These are phyloP conservation scores for Phylloscopus trochilus DNA, from an alignment of 2,113 vertebrate genomes.

Conservation along the genomic window DNA sequence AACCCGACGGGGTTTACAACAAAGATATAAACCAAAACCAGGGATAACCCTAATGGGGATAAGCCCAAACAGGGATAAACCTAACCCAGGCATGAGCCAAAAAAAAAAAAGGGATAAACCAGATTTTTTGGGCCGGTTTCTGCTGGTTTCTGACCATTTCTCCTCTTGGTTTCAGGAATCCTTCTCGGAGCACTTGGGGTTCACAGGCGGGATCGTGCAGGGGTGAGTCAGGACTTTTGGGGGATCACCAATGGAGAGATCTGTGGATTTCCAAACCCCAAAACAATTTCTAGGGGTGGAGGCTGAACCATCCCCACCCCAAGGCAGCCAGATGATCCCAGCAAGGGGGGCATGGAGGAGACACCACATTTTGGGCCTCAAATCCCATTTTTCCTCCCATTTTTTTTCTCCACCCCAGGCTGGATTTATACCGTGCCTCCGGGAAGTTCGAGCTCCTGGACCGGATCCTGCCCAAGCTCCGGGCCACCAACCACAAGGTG, in stretches of 20 bases:
- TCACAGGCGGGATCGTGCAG: slow-evolving; percentile 88
- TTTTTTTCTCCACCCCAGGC: slow-evolving; percentile 50
- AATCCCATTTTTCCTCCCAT: rapidly evolving
- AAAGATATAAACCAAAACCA: too few species aligned
- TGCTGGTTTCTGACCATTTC: neutral
- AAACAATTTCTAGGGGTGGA: rapidly evolving
- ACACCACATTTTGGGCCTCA: rapidly evolving
- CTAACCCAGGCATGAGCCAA: too few species aligned
- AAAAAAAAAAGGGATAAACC: neutral
- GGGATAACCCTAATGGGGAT: too few species aligned
- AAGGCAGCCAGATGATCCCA: neutral
- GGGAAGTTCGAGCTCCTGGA: slow-evolving; percentile 98
- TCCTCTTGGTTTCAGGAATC: slow-evolving; percentile 80
- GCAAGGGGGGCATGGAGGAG: too few species aligned
- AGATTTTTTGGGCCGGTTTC: neutral
- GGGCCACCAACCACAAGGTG: slow-evolving; percentile 94
- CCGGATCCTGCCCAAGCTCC: slow-evolving; percentile 91
- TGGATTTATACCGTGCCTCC: slow-evolving; percentile 91
- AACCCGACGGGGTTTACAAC: too few species aligned
- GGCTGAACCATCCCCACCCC: neutral
- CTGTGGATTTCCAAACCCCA: too few species aligned
- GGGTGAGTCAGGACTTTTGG: slow-evolving; percentile 71
- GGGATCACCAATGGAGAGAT: neutral
- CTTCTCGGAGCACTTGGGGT: slow-evolving; percentile 94
- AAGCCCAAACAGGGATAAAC: too few species aligned